These are phyloP conservation scores for Galaxias olidus DNA, from an alignment of 2,797 vertebrate genomes.

Conservation along the genomic window DNA sequence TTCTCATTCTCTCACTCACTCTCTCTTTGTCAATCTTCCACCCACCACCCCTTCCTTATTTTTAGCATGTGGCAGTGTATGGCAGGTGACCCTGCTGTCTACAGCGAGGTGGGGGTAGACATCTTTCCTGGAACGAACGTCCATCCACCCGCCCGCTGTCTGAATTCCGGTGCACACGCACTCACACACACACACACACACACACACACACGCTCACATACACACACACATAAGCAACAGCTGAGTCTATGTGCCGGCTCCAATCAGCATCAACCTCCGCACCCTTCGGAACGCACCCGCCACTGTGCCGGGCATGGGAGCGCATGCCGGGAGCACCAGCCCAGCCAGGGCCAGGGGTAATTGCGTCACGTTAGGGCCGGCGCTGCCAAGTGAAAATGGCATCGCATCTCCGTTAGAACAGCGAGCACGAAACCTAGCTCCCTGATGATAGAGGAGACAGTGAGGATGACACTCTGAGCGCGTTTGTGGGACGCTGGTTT, in stretches of 20 bases:
- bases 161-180: background rate
- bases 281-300: constrained; percentile 11
- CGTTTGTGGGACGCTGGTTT: background rate
- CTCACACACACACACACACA: background rate
- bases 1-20: background rate
- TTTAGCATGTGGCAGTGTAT: constrained; percentile 4
- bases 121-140: background rate
- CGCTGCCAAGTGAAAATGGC: constrained; percentile 20
- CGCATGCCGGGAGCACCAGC: background rate
- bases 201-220: background rate
- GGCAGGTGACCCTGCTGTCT: constrained; percentile 7
- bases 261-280: constrained; percentile 25
- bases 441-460: background rate
- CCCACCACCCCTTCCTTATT: constrained; percentile 19
- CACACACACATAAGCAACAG: constrained; percentile 9
- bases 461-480: background rate
- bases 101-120: background rate
- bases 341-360: background rate
- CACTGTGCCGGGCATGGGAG: constrained; percentile 2
- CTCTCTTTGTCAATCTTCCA: background rate
- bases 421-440: background rate
- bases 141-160: background rate
- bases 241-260: constrained; percentile 21
- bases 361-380: constrained; percentile 16
- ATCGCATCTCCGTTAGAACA: constrained; percentile 15